Percentiles rank a stretch among this genome's conserved stretches.
phyloP scores from a whole-genome alignment of 2,888 invertebrate genomes.

The Opisthograptis luteolata region DNA sequence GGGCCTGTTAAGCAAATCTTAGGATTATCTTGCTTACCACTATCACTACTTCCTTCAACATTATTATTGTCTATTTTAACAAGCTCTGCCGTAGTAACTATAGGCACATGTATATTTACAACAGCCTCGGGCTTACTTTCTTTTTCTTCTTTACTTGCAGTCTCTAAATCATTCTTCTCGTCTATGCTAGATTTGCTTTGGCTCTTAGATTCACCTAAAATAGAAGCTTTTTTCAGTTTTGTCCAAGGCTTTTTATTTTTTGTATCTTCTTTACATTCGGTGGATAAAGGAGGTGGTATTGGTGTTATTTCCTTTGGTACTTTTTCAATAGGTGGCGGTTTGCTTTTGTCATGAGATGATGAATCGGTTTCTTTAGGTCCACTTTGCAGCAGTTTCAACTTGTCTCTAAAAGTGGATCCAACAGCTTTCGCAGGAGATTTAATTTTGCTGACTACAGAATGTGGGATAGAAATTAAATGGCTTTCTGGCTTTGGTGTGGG shows the following conservation, averaged over 20 bases:
- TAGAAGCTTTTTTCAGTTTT: slow-evolving; percentile 90
- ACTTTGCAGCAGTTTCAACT: slow-evolving; percentile 76
- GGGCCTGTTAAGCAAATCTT: slow-evolving; percentile 73
- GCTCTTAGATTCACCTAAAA: slow-evolving; percentile 80
- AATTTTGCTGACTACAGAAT: slow-evolving; percentile 81
- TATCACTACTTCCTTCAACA: slow-evolving; percentile 65
- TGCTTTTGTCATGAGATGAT: slow-evolving; percentile 57
- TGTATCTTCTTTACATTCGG: slow-evolving; percentile 63
- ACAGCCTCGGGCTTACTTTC: slow-evolving; percentile 50
- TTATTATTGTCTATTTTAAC: slow-evolving; percentile 81
- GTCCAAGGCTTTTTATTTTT: slow-evolving; percentile 88
- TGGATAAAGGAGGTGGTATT: slow-evolving; percentile 42
- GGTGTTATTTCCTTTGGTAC: slow-evolving; percentile 61
- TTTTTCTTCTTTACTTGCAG: slow-evolving; percentile 49
- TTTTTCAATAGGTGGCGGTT: slow-evolving; percentile 58
- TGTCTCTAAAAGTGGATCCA: slow-evolving; percentile 77
- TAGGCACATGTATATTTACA: slow-evolving; percentile 68
- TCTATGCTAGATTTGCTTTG: slow-evolving; percentile 69
- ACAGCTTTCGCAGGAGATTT: slow-evolving; percentile 80
- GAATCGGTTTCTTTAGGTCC: slow-evolving; percentile 63
- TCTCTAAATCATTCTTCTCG: slow-evolving; percentile 59
- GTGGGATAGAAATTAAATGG: slow-evolving; percentile 77
- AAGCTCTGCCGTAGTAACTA: slow-evolving; percentile 75
- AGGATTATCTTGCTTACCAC: slow-evolving; percentile 68
- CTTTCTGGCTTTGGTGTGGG: slow-evolving; percentile 77